Conservation (phyloP, 2,797 vertebrate species). For the Carcharodon carcharias region DNA sequence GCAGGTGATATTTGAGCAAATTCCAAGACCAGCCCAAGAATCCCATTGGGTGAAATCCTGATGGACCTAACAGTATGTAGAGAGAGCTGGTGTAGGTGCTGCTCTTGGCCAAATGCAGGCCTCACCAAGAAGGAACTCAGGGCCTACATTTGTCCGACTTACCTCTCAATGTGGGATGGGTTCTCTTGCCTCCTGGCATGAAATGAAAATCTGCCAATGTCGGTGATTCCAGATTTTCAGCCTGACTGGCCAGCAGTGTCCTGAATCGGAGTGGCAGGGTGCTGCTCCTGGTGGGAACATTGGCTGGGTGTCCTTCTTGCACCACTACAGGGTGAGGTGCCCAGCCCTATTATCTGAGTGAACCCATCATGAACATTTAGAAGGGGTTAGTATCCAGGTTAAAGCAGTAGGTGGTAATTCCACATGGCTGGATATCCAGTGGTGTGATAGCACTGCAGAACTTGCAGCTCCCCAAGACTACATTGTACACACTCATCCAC, state of each 20-base stretch:
- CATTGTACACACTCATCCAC: not conserved
- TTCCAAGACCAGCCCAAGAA: not conserved
- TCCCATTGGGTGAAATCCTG: not conserved
- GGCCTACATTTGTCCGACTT: not conserved
- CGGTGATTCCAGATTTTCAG: not conserved
- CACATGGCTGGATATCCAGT: not conserved
- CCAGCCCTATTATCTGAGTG: not conserved
- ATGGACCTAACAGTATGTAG: not conserved
- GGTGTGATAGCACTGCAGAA: not conserved
- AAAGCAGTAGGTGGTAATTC: not conserved
- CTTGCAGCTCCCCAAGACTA: not conserved
- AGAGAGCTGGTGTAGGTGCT: not conserved
- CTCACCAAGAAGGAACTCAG: not conserved
- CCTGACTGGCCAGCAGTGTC: not conserved
- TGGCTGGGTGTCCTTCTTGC: not conserved
- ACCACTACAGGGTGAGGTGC: not conserved
- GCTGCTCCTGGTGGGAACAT: not conserved
- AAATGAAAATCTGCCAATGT: not conserved
- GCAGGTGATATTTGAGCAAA: not conserved
- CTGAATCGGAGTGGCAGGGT: not conserved
- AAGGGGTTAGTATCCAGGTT: not conserved
- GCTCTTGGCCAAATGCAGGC: not conserved
- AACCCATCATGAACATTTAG: not conserved
- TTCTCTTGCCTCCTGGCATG: not conserved
- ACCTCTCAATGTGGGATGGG: not conserved